phyloP scores from a whole-genome alignment of 1,140 invertebrate species.

The Ceratitis capitata region DNA sequence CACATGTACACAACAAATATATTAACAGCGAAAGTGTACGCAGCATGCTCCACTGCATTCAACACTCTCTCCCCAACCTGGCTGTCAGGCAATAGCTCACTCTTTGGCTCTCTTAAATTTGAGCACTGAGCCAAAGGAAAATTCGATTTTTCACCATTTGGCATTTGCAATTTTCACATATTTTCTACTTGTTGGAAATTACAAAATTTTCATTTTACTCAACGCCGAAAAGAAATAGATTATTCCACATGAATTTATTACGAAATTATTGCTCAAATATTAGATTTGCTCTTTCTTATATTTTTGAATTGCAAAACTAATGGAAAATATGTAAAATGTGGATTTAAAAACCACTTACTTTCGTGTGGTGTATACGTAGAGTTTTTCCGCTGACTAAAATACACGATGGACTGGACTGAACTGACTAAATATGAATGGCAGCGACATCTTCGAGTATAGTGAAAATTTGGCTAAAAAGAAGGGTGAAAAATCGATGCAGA shows the following conservation, averaged over 20 bases:
- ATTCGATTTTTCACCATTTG: conserved; percentile 44
- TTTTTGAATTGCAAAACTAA: neutral
- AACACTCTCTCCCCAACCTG: neutral
- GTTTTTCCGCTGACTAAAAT: conserved; percentile 20
- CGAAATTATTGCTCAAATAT: neutral
- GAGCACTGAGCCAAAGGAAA: neutral
- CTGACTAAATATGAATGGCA: conserved; percentile 15
- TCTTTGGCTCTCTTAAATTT: conserved; percentile 11
- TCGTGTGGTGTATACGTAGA: neutral
- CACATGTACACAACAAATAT: conserved; percentile 6
- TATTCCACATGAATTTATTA: neutral
- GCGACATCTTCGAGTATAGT: conserved; percentile 17
- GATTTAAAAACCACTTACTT: neutral
- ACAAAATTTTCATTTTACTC: neutral
- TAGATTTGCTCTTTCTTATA: neutral
- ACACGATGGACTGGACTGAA: conserved; percentile 38
- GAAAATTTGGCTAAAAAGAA: conserved; percentile 29
- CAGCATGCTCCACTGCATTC: neutral
- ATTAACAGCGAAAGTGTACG: neutral
- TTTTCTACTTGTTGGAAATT: conserved; percentile 3
- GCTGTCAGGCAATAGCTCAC: neutral
- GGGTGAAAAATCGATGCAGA: neutral
- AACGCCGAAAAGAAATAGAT: neutral
- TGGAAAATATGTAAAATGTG: neutral
- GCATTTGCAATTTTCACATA: conserved; percentile 26